A percentile compares a stretch with the other conserved stretches of the same genome.
phyloP scores from a whole-genome alignment of 2,888 invertebrate species.

The Nudaria mundana region DNA sequence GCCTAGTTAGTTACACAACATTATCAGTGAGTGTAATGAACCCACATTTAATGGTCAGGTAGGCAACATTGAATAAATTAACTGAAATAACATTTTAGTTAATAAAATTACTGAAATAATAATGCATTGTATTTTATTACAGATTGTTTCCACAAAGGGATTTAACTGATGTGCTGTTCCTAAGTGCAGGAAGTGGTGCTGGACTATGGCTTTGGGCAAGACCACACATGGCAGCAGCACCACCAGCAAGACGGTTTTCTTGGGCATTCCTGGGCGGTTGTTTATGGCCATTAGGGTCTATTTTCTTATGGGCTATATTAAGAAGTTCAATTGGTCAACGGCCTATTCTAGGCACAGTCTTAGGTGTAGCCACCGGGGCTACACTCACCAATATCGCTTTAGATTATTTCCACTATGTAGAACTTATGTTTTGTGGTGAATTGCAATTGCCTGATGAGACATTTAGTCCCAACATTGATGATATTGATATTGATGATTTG shows the following conservation, averaged over 20 bases:
- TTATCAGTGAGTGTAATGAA: slow-evolving; percentile 93
- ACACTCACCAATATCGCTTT: slow-evolving; percentile 83
- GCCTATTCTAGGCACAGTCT: slow-evolving; percentile 83
- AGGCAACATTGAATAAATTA: slow-evolving; percentile 17
- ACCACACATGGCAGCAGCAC: slow-evolving; percentile 86
- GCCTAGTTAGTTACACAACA: slow-evolving; percentile 88
- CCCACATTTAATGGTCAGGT: slow-evolving; percentile 88
- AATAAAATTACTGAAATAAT: neutral
- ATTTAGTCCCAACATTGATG: slow-evolving; percentile 75
- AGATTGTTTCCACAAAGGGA: slow-evolving; percentile 88
- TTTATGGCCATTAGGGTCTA: slow-evolving; percentile 94
- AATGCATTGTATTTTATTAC: slow-evolving; percentile 42
- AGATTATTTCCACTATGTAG: slow-evolving; percentile 84
- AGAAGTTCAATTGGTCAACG: slow-evolving; percentile 89
- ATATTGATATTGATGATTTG: slow-evolving; percentile 77
- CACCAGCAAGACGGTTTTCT: slow-evolving; percentile 81
- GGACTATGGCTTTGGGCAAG: slow-evolving; percentile 91
- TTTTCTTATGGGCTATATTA: slow-evolving; percentile 93
- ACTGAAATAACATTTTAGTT: neutral
- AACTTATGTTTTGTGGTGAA: slow-evolving; percentile 79
- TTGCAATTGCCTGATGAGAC: slow-evolving; percentile 70
- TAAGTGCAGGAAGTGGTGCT: slow-evolving; percentile 90
- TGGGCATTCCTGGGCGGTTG: slow-evolving; percentile 90
- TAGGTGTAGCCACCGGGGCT: slow-evolving; percentile 86
- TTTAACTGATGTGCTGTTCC: slow-evolving; percentile 89